Conservation (phyloP, 2,113 vertebrate species). For the Ictalurus furcatus region DNA sequence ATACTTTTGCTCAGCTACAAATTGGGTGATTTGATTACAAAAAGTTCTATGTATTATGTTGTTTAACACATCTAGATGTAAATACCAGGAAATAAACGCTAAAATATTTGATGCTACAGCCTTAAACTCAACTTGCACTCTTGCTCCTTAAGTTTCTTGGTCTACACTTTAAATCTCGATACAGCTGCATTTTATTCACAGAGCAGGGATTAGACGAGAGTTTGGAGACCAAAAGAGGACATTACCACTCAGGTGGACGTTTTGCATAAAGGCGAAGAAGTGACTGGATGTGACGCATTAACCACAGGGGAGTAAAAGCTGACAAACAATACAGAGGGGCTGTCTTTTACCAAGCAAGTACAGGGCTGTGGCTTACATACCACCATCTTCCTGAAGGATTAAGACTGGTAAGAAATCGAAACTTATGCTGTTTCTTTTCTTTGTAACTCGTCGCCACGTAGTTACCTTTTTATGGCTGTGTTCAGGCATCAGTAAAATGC, state of each 20-base stretch:
- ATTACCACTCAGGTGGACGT: background rate
- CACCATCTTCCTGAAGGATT: background rate
- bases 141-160: background rate
- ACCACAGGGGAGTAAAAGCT: background rate
- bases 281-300: background rate
- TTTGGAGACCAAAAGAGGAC: background rate
- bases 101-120: background rate
- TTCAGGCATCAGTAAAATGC: background rate
- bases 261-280: background rate
- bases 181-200: background rate
- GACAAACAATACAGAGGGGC: background rate
- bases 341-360: no score
- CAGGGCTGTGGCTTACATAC: background rate
- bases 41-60: no score
- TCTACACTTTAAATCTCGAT: background rate
- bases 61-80: no score
- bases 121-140: background rate
- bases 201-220: background rate
- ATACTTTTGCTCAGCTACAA: no score
- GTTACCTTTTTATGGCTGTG: background rate
- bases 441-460: background rate
- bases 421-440: background rate
- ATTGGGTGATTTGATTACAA: no score
- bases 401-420: background rate
- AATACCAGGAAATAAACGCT: no score